Evolutionary conservation across 2,888 invertebrate genomes (phyloP), one percentile per base, ranked within the genome.

Genomic region (Eupithecia dodoneata): DNA sequence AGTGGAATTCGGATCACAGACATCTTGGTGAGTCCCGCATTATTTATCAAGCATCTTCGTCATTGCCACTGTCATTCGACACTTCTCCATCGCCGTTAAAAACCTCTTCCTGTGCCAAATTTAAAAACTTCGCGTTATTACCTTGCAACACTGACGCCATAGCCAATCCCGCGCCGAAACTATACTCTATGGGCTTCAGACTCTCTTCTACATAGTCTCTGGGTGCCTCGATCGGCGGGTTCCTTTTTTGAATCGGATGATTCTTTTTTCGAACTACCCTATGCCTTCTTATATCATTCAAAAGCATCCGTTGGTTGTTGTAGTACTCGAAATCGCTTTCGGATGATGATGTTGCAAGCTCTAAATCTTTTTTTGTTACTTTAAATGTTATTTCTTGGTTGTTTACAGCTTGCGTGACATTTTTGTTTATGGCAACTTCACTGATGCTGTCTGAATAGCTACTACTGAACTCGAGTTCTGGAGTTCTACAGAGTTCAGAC

Each of bases 31-130:
- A 59, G 18, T 18, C 55, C 9, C n/a, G 55, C 55, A 2, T 55
- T 6, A 7, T 44, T 44, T 44, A 7, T 70, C 45, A 70, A 12
- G 89, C 88, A 47, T 93, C 91, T 73, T 93, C 94, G 81, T 95
- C 95, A 76, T 95, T 93, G 0, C 95, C 95, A 79, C 95, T 95
- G 71, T 95, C 95, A n/a, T 88, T 85, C 0, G 94, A 94, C 0
- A 95, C 93, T 72, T 95, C 94, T 0, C 95, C 95, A 52, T 93
- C 91, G 0, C 94, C 95, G n/a, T 90, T 87, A 83, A 94, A 95
- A 0, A 94, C 91, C 45, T 95, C 94, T 75, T 95, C 95, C 2
- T 86, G 84, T 0, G 85, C 87, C 85, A 92, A 87, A 80, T 85
- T 87, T 0, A 88, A 86, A 15, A 90, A 83, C 75, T 86, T 87